These are phyloP conservation scores for Bubalus kerabau DNA, from an alignment of 2,113 vertebrate species.

Conservation along the genomic window DNA sequence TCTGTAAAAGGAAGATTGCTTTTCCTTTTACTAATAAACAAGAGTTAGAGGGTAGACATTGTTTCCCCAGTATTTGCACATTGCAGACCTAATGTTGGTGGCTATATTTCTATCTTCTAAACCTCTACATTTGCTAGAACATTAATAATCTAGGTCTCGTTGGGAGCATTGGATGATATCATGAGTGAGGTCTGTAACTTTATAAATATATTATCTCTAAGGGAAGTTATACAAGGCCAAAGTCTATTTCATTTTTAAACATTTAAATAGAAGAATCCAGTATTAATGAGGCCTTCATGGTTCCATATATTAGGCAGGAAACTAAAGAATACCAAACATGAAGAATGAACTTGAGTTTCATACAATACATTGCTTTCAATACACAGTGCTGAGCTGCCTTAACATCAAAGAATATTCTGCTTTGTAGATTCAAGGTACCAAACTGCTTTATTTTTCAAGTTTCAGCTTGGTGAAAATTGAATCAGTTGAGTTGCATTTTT, in stretches of 20 bases:
- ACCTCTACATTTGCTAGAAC: background rate
- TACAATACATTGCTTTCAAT: background rate
- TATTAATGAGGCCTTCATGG: background rate
- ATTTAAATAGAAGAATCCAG: background rate
- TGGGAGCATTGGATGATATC: background rate
- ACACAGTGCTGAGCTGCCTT: background rate
- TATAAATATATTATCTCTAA: background rate
- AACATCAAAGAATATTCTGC: background rate
- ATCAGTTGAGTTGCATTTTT: background rate
- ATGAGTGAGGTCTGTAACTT: background rate
- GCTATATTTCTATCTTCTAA: background rate
- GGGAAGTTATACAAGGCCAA: background rate
- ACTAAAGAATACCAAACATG: background rate
- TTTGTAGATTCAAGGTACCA: background rate
- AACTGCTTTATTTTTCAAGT: background rate
- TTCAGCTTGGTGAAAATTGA: slow-evolving; percentile 20
- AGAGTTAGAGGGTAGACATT: background rate
- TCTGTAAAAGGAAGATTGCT: background rate
- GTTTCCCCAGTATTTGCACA: background rate
- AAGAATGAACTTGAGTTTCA: background rate
- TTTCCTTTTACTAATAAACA: background rate
- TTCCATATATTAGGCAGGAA: background rate
- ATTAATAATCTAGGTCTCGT: background rate
- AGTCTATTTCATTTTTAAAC: background rate
- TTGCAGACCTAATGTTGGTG: background rate